A percentile compares a stretch with the other conserved stretches of the same genome.
phyloP scores from a whole-genome alignment of 1,140 invertebrate genomes.

The Drosophila pandora region DNA sequence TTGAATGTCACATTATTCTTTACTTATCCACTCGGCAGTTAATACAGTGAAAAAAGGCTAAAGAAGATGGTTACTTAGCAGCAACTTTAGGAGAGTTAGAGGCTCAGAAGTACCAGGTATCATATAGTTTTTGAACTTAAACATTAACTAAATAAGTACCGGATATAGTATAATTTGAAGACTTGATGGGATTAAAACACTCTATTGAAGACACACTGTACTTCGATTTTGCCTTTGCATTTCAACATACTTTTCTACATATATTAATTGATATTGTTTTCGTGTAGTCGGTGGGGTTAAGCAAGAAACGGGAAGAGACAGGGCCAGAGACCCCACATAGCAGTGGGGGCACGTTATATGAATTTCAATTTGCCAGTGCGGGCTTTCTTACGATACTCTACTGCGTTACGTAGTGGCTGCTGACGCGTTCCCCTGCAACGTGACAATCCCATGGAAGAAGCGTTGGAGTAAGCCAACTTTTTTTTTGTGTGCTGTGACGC shows the following conservation, averaged over 20 bases:
- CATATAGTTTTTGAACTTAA: not conserved
- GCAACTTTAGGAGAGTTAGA: no score
- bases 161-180: no score
- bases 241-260: conserved; percentile 44
- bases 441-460: conserved; percentile 28
- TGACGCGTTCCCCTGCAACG: conserved; percentile 42
- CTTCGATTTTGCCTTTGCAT: conserved; percentile 32
- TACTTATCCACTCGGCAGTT: conserved; percentile 2
- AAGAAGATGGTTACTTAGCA: no score
- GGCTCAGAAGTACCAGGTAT: no score
- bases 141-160: not conserved
- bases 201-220: not conserved
- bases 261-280: conserved; percentile 78
- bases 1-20: conserved; percentile 48
- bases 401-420: conserved; percentile 47
- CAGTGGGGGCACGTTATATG: conserved; percentile 57
- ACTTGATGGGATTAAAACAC: not conserved
- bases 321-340: conserved; percentile 25
- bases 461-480: conserved; percentile 19
- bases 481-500: conserved; percentile 36
- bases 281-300: conserved; percentile 38
- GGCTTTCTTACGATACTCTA: conserved; percentile 60
- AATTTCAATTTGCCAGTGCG: conserved; percentile 69
- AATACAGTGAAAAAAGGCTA: conserved; percentile 3
- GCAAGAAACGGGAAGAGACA: conserved; percentile 1